A percentile compares a stretch with the other conserved stretches of the same genome.
phyloP scores from a whole-genome alignment of 2,888 invertebrate genomes.

The Platycheirus albimanus region DNA sequence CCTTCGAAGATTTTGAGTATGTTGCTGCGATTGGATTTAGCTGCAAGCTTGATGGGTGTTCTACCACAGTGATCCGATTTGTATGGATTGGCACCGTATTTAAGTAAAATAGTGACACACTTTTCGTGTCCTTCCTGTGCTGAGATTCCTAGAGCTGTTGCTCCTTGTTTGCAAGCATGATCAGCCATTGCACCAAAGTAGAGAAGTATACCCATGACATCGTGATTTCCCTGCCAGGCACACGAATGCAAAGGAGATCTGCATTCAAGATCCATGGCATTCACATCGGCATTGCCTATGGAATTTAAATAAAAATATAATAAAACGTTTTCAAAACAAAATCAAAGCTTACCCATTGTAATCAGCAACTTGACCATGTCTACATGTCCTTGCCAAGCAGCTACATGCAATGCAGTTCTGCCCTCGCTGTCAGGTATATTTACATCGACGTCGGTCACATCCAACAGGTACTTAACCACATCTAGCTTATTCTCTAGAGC shows the following conservation, averaged over 20 bases:
- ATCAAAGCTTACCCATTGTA: conserved; percentile 84
- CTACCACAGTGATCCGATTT: conserved; percentile 94
- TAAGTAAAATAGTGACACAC: conserved; percentile 92
- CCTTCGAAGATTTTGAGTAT: conserved; percentile 92
- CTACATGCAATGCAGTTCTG: conserved; percentile 94
- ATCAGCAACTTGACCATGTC: conserved; percentile 95
- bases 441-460: conserved; percentile 90
- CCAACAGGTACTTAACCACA: conserved; percentile 91
- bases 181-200: conserved; percentile 92
- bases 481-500: conserved; percentile 93
- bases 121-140: conserved; percentile 98
- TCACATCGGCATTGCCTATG: conserved; percentile 91
- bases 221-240: conserved; percentile 96
- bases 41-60: conserved; percentile 93
- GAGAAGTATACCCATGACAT: conserved; percentile 91
- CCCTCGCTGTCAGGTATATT: conserved; percentile 96
- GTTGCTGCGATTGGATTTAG: conserved; percentile 94
- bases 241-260: conserved; percentile 97
- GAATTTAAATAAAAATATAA: not conserved
- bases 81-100: conserved; percentile 92
- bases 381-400: conserved; percentile 96
- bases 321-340: not conserved
- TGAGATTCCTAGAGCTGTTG: conserved; percentile 96
- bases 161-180: conserved; percentile 97
- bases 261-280: conserved; percentile 93